Percentiles rank a stretch among this genome's conserved stretches.
Conservation (phyloP, 2,113 vertebrate genomes). For the Corvus moneduloides region DNA sequence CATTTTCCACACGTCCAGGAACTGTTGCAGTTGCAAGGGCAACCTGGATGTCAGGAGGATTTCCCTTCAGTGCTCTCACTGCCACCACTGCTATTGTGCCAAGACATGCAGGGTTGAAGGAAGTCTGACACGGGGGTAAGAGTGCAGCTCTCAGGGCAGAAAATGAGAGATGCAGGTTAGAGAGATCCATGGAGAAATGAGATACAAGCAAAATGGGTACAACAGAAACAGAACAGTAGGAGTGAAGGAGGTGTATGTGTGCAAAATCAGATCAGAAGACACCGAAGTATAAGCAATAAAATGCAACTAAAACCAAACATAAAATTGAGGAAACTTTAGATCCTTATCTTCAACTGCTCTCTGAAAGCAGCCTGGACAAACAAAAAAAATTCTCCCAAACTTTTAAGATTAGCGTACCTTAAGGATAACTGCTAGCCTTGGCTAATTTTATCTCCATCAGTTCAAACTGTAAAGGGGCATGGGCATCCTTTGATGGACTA, state of each 20-base stretch:
- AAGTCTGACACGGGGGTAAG: neutral
- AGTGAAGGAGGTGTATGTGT: neutral
- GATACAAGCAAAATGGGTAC: neutral
- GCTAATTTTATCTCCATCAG: neutral
- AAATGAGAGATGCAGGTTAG: neutral
- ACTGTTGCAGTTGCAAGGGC: neutral
- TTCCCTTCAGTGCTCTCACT: neutral
- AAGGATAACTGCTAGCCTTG: neutral
- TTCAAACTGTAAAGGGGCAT: neutral
- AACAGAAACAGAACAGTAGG: neutral
- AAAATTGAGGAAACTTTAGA: neutral
- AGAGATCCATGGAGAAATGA: neutral
- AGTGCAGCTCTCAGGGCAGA: neutral
- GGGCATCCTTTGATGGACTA: neutral
- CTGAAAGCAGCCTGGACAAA: neutral
- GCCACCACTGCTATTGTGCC: neutral
- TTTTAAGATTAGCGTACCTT: neutral
- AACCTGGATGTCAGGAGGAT: neutral
- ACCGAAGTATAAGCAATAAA: neutral
- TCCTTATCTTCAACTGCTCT: neutral
- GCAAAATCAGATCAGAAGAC: neutral
- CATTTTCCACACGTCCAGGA: neutral
- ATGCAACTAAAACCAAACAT: neutral
- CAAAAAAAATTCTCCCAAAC: neutral
- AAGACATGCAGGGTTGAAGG: neutral